These are phyloP conservation scores for Panthera uncia DNA, from an alignment of 2,113 vertebrate species.

Conservation along the genomic window DNA sequence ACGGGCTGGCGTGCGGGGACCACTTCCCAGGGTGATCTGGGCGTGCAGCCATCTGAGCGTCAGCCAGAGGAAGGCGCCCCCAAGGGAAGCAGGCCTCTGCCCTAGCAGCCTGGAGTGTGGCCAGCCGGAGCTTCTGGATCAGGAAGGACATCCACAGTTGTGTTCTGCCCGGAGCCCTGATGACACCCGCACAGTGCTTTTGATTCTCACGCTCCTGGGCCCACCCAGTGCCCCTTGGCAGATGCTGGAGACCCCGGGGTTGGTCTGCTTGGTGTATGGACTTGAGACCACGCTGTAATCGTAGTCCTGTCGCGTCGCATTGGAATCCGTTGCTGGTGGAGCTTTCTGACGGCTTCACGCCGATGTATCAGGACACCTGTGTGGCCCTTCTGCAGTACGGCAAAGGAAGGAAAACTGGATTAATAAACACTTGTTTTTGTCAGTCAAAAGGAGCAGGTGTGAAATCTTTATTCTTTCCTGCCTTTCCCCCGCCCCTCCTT, in stretches of 20 bases:
- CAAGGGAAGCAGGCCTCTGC: background rate
- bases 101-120: background rate
- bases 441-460: background rate
- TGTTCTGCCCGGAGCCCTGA: background rate
- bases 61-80: background rate
- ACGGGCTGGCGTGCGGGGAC: accelerated
- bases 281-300: background rate
- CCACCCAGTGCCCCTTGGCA: accelerated
- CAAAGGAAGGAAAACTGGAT: background rate
- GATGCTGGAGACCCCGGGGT: background rate
- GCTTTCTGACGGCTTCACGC: too few species aligned
- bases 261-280: background rate
- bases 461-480: background rate
- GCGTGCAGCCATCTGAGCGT: background rate
- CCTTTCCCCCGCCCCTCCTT: too few species aligned
- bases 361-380: background rate
- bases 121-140: background rate
- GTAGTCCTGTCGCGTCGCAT: accelerated
- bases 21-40: background rate
- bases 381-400: background rate
- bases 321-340: background rate
- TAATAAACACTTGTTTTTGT: conserved; percentile 47
- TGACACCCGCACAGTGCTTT: accelerated
- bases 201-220: background rate
- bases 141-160: accelerated